phyloP scores from a whole-genome alignment of 2,797 vertebrate genomes.

The Notolepis coatsorum region DNA sequence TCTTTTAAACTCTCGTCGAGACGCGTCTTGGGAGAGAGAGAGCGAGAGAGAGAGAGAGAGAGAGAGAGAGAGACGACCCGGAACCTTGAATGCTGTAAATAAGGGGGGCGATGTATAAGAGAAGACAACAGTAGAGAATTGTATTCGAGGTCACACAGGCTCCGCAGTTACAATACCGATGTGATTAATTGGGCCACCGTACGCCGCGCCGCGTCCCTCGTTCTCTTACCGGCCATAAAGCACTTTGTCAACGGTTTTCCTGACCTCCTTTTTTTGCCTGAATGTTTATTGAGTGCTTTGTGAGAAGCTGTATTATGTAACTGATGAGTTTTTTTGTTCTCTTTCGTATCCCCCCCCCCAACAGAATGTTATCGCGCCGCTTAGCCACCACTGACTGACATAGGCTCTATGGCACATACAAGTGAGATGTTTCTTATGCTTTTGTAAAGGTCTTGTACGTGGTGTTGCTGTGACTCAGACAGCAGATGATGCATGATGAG shows the following conservation, averaged over 20 bases:
- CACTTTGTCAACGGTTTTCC: conserved; percentile 73
- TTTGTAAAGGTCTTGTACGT: conserved; percentile 35
- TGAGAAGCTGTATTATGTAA: conserved; percentile 56
- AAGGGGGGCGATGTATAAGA: conserved; percentile 23
- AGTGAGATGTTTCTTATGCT: conserved; percentile 41
- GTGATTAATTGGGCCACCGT: conserved; percentile 38
- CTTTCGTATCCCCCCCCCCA: conserved; percentile 28
- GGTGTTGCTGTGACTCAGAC: conserved; percentile 48
- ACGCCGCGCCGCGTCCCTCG: conserved; percentile 34
- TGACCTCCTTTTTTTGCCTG: conserved; percentile 67
- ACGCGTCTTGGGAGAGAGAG: too few species aligned
- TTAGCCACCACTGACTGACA: conserved; percentile 29
- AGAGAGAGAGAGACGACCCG: too few species aligned
- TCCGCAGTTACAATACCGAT: conserved; percentile 26
- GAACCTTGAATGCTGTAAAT: conserved; percentile 39
- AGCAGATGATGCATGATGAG: conserved; percentile 56
- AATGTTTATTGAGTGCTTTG: conserved; percentile 69
- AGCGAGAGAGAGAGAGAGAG: too few species aligned
- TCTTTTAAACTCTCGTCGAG: background rate
- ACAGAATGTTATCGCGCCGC: conserved; percentile 68
- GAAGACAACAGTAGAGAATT: conserved; percentile 40
- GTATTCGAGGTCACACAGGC: conserved; percentile 31
- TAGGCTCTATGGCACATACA: conserved; percentile 45
- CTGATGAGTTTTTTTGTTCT: conserved; percentile 27
- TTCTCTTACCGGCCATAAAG: conserved; percentile 64